Evolutionary conservation across 2,797 vertebrate species (phyloP), one percentile per base, ranked within the genome.

Genomic region (Serranus cabrilla): DNA sequence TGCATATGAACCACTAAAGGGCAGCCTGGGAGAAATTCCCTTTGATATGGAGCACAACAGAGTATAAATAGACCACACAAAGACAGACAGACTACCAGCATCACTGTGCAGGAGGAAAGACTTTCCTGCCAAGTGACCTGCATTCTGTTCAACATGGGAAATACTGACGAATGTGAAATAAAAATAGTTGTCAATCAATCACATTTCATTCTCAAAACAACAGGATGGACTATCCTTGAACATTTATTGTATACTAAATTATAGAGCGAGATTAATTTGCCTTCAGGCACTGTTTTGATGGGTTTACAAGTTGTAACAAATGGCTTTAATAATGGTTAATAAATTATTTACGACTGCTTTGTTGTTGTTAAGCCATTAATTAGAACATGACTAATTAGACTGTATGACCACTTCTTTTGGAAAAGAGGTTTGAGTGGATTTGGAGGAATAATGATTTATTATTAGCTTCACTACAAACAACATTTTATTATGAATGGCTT

Each of bases 21-120:
- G 71, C 78, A 87, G 85, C 82, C 90, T 86, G 64, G 40, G 81
- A 90, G 89, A 84, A 87, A 86, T 72, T 92, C 84, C 82, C 60
- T 92, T 92, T 91, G 81, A 92, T 86, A 76, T 3, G 7, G 51
- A 80, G 69, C 57, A 85, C 57, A 87, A 80, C 69, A 69, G 66
- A 81, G 42, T 87, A 85, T 70, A 91, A 87, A 92, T 91, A 92
- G 82, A 76, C 77, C 78, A 63, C 78, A 91, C 78, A 89, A 90
- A 89, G 81, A 79, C 88, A 90, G 83, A 79, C 67, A 20, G 65
- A 81, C 60, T 62, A 57, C 42, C 65, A 57, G 68, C 75, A 73
- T 60, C 39, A 37, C 51, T 62, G 69, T 68, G 65, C 63, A 69
- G 51, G 45, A 71, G 51, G 63, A 69, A 78, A 79, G 63, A 57